Evolutionary conservation across 2,797 vertebrate species (phyloP), one percentile per base, ranked within the genome.

Genomic region (Borostomias antarcticus): DNA sequence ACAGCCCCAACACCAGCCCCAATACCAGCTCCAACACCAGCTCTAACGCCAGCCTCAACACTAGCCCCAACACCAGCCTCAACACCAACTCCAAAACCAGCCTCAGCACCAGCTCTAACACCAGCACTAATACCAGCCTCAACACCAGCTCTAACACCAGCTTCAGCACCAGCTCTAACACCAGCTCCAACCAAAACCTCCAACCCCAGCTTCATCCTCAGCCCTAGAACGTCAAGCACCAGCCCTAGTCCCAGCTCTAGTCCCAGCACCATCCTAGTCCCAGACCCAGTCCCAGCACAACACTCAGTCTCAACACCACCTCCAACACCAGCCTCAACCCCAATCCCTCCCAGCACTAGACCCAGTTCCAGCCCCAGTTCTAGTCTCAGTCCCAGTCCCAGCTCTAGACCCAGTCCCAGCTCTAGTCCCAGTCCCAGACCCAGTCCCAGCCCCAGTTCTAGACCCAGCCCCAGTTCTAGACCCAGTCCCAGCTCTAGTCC

Each of bases 101-200:
- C 13, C 37, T 13, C 37, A 43, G 11, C 13, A 9, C 5, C 48
- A 23, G n/a, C 19, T 5, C n/a, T 21, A 50, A 71, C 70, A 51
- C 59, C 69, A 52, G 50, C 26, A 78, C 77, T 86, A 88, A 87
- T 87, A 54, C 83, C 77, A 78, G 86, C 93, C 85, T 92, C 86
- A 86, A 5, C 40, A n/a, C 13, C 40, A 5, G 1, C 2, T 17
- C 2, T 17, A 43, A 11, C 13, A 11, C 13, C 37, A 43, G 11
- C 13, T 9, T 6, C 48, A 23, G n/a, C 19, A 3, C n/a, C 21
- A 50, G 71, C 70, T 51, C 59, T 69, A 52, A 47, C 26, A 78
- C 77, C 87, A 88, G 88, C 87, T 57, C 83, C 77, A 78, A 86
- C 93, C 85, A 92, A n/a, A n/a, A n/a, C n/a, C n/a, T n/a, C n/a